These are phyloP conservation scores for Odontophorus gujanensis DNA, from an alignment of 2,113 vertebrate species.

Conservation along the genomic window DNA sequence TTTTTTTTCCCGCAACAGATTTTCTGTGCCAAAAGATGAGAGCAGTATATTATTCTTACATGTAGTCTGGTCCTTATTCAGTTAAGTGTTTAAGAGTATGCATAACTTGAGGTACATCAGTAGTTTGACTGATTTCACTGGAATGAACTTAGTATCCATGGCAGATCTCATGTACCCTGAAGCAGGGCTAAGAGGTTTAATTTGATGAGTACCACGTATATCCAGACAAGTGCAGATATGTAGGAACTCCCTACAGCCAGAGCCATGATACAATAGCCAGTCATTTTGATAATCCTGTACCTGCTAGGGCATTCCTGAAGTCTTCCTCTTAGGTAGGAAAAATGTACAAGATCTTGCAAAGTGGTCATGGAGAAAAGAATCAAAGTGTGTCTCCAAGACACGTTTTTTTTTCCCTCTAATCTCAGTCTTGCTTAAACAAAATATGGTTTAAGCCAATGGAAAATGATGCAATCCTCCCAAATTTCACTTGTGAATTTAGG, in stretches of 20 bases:
- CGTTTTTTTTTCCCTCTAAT: background rate
- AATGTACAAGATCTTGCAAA: background rate
- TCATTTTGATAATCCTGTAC: background rate
- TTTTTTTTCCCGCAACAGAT: background rate
- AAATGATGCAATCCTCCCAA: background rate
- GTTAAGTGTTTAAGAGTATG: background rate
- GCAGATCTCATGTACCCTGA: background rate
- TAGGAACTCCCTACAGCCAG: background rate
- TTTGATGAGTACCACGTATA: background rate
- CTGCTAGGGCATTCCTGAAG: background rate
- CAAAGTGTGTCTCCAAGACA: background rate
- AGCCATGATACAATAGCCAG: background rate
- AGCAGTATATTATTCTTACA: background rate
- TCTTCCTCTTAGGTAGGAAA: background rate
- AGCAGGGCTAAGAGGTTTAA: background rate
- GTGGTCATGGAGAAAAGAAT: background rate
- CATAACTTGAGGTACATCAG: background rate
- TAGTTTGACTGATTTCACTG: background rate
- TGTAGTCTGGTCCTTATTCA: background rate
- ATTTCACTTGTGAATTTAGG: background rate
- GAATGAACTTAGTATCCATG: background rate
- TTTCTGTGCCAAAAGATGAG: slow-evolving; percentile 1
- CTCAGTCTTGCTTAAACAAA: background rate
- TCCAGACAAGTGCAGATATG: background rate
- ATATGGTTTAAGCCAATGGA: background rate